Evolutionary conservation across 2,113 vertebrate species (phyloP).

Genomic region (Macquaria australasica): DNA sequence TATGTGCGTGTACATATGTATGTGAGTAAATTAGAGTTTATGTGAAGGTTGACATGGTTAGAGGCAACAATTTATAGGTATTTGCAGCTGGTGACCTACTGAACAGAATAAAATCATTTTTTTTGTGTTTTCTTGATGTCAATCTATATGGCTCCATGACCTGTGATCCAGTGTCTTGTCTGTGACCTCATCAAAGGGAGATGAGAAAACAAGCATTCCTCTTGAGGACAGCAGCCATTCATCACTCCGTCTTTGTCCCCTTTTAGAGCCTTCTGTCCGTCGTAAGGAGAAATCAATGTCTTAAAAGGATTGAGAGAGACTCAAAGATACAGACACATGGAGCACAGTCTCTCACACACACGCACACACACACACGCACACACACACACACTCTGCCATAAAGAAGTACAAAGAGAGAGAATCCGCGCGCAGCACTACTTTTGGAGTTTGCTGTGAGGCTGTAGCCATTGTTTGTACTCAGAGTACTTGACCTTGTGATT

Average conservation of each 20-base stretch:
- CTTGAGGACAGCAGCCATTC: constrained; percentile 78
- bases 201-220: constrained; percentile 77
- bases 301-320: constrained; percentile 59
- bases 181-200: constrained; percentile 81
- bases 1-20: constrained; percentile 8
- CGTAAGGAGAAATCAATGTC: constrained; percentile 80
- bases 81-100: constrained; percentile 77
- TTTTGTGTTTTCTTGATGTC: constrained; percentile 74
- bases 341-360: constrained; percentile 46
- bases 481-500: constrained; percentile 77
- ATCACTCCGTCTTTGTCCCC: constrained; percentile 79
- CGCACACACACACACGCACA: constrained; percentile 47
- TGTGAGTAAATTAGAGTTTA: constrained; percentile 57
- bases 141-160: constrained; percentile 70
- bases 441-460: constrained; percentile 67
- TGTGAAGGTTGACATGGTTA: constrained; percentile 63
- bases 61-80: constrained; percentile 70
- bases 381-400: constrained; percentile 49
- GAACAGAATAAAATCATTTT: constrained; percentile 76
- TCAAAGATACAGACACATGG: constrained; percentile 71
- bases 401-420: constrained; percentile 57
- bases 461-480: constrained; percentile 67
- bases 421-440: constrained; percentile 50
- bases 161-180: constrained; percentile 74
- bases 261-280: constrained; percentile 70